Evolutionary conservation across 2,113 vertebrate genomes (phyloP).

Genomic region (Anser cygnoides): DNA sequence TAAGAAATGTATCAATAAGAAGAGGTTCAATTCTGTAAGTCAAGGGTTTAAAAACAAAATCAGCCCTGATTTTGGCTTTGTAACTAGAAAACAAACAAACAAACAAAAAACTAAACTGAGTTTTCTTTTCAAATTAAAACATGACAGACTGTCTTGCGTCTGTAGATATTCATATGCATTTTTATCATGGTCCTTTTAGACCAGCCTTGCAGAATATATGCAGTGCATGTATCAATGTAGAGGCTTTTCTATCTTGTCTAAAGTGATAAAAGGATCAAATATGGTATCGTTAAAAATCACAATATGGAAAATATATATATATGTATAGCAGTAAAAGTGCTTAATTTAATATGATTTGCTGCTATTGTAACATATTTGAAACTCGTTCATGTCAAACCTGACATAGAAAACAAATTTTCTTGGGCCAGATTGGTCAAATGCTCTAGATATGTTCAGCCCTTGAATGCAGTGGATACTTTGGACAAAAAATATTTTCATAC

Average conservation of each 20-base stretch:
- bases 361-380: neutral
- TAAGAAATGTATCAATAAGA: neutral
- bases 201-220: neutral
- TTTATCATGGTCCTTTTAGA: neutral
- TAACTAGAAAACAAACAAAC: neutral
- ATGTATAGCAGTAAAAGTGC: neutral
- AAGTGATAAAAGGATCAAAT: neutral
- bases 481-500: neutral
- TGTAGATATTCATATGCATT: neutral
- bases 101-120: neutral
- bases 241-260: neutral
- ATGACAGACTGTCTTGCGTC: fast-evolving
- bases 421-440: neutral
- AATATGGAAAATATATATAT: neutral
- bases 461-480: neutral
- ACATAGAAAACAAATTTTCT: neutral
- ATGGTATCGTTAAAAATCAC: neutral
- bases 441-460: neutral
- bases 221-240: neutral
- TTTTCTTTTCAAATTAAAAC: neutral
- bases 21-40: neutral
- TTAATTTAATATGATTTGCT: neutral
- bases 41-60: neutral
- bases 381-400: neutral
- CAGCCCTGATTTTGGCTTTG: neutral